These are phyloP conservation scores for Cygnus olor DNA, from an alignment of 2,797 vertebrate species.

Conservation along the genomic window DNA sequence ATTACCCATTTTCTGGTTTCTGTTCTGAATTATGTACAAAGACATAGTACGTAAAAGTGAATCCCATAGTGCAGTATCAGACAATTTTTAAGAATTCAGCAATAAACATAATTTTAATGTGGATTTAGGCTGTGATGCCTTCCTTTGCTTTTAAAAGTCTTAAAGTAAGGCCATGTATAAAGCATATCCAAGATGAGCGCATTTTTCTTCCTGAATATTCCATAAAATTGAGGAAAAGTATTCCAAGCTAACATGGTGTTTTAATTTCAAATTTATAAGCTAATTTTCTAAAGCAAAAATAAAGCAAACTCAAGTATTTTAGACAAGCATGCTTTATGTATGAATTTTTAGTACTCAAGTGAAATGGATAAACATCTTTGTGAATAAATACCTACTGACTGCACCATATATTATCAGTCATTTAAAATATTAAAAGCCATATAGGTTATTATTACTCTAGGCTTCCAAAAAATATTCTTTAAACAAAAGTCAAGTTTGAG, in stretches of 20 bases:
- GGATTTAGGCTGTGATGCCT: background rate
- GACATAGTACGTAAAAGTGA: background rate
- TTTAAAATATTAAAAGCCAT: background rate
- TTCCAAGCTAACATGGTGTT: background rate
- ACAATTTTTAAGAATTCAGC: background rate
- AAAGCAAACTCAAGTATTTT: constrained; percentile 1
- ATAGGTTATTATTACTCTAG: background rate
- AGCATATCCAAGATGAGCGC: background rate
- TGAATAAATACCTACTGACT: background rate
- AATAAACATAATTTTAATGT: background rate
- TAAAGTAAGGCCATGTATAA: background rate
- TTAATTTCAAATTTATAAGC: background rate
- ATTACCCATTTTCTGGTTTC: background rate
- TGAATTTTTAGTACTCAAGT: background rate
- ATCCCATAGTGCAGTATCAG: background rate
- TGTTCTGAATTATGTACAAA: background rate
- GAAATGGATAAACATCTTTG: background rate
- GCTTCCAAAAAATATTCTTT: background rate
- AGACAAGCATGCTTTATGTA: background rate
- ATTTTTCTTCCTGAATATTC: background rate
- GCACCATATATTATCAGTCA: background rate
- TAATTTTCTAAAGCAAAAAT: background rate
- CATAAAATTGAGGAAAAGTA: background rate
- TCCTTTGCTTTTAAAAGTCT: background rate
- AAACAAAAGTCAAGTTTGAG: background rate